These are phyloP conservation scores for Monopis laevigella DNA, from an alignment of 2,888 invertebrate species.

Conservation along the genomic window DNA sequence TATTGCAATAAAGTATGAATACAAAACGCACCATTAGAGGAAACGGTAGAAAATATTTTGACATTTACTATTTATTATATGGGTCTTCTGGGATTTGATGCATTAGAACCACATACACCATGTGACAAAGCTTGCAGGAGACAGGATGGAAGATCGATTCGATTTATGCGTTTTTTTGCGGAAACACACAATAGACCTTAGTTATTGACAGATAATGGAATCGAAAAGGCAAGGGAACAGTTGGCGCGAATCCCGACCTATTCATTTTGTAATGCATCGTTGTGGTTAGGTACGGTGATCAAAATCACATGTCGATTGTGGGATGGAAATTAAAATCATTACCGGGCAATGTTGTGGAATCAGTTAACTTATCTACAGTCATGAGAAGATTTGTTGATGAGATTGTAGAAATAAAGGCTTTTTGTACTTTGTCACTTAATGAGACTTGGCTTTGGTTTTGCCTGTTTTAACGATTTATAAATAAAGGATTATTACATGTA, in stretches of 20 bases:
- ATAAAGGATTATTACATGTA: too few relatives aligned
- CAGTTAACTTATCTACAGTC: too few relatives aligned
- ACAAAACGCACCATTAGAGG: slow-evolving; percentile 44
- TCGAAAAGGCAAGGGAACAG: slow-evolving; percentile 40
- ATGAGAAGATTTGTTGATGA: too few relatives aligned
- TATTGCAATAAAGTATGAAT: slow-evolving; percentile 55
- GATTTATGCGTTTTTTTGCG: slow-evolving; percentile 60
- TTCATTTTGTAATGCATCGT: slow-evolving; percentile 50
- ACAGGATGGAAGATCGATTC: slow-evolving; percentile 60
- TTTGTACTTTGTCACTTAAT: too few relatives aligned
- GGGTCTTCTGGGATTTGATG: slow-evolving; percentile 48
- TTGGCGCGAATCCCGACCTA: slow-evolving; percentile 42
- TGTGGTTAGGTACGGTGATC: slow-evolving; percentile 62
- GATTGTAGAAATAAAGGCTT: too few relatives aligned
- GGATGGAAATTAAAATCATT: too few relatives aligned
- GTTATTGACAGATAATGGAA: slow-evolving; percentile 61
- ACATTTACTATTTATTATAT: slow-evolving; percentile 51
- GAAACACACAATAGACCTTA: slow-evolving; percentile 48
- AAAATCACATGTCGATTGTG: slow-evolving; percentile 59
- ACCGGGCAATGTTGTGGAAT: too few relatives aligned
- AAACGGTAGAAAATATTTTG: slow-evolving; percentile 64
- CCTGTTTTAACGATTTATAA: too few relatives aligned
- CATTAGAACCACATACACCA: slow-evolving; percentile 35
- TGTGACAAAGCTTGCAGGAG: slow-evolving; percentile 45
- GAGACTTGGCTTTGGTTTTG: too few relatives aligned